These are phyloP conservation scores for Galbula dea DNA, from an alignment of 2,113 vertebrate genomes.

Conservation along the genomic window DNA sequence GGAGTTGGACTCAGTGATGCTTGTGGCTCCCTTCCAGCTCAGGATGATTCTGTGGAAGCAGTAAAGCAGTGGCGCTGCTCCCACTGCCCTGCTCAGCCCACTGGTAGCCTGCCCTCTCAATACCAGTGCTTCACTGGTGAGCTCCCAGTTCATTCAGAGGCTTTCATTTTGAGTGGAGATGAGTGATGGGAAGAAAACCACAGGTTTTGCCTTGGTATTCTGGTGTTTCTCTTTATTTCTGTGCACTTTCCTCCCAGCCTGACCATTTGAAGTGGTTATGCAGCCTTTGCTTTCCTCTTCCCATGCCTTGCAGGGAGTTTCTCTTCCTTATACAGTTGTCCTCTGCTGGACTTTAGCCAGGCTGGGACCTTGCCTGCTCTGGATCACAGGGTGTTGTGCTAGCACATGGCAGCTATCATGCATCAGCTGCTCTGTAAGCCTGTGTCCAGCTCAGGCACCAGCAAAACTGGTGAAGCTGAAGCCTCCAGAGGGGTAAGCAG, in stretches of 20 bases:
- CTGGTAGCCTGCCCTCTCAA: not conserved
- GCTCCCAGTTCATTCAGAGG: not conserved
- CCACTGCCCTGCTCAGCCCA: not conserved
- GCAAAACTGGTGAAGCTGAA: not conserved
- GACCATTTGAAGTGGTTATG: accelerated
- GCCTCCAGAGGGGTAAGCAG: not conserved
- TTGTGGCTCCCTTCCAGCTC: too few species aligned
- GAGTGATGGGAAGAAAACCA: not conserved
- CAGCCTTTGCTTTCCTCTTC: not conserved
- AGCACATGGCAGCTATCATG: accelerated
- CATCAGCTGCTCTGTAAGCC: not conserved
- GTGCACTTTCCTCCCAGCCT: not conserved
- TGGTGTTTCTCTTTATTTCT: not conserved
- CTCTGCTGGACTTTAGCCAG: not conserved
- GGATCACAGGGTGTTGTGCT: not conserved
- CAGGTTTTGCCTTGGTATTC: accelerated
- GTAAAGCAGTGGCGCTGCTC: not conserved
- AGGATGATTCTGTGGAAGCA: too few species aligned
- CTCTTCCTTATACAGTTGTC: not conserved
- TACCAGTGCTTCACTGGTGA: not conserved
- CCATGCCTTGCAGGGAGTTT: not conserved
- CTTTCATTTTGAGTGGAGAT: not conserved
- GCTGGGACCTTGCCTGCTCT: not conserved
- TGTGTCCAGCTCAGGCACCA: accelerated
- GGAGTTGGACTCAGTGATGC: too few species aligned